These are phyloP conservation scores for Epizoanthus scotinus DNA, from an alignment of 92 coral and sea anemone genomes.

Conservation along the genomic window DNA sequence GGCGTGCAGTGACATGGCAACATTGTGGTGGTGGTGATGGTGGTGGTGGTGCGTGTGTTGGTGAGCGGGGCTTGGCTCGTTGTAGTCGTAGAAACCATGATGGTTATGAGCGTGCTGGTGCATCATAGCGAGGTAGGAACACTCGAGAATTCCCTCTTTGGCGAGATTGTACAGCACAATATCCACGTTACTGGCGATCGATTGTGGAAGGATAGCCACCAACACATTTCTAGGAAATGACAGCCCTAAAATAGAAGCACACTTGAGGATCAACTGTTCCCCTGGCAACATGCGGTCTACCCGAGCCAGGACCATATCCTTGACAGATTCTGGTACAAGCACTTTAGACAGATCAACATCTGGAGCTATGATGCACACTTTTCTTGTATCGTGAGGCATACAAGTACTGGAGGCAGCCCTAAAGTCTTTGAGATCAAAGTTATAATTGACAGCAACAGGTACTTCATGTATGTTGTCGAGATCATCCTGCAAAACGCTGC, in stretches of 20 bases:
- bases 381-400: slow-evolving; percentile 77
- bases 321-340: slow-evolving; percentile 92
- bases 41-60: slow-evolving; percentile 95
- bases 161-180: slow-evolving; percentile 85
- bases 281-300: slow-evolving; percentile 92
- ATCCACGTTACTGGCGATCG: slow-evolving; percentile 61
- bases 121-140: slow-evolving; percentile 86
- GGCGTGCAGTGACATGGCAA: slow-evolving; percentile 80
- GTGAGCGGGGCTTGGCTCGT: slow-evolving; percentile 87
- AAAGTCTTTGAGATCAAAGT: slow-evolving; percentile 59
- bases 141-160: slow-evolving; percentile 87
- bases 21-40: slow-evolving; percentile 98
- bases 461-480: slow-evolving; percentile 17
- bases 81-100: slow-evolving; percentile 95
- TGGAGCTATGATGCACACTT: slow-evolving; percentile 85
- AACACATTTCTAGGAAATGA: slow-evolving; percentile 77
- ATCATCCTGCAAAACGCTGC: slow-evolving; percentile 36
- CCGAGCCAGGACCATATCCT: slow-evolving; percentile 97
- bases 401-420: slow-evolving; percentile 64
- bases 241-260: slow-evolving; percentile 87
- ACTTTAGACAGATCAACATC: slow-evolving; percentile 84
- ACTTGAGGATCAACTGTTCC: slow-evolving; percentile 87
- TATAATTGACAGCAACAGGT: slow-evolving; percentile 14
- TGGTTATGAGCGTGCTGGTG: slow-evolving; percentile 95
- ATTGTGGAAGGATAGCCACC: slow-evolving; percentile 82